phyloP scores from a whole-genome alignment of 2,113 vertebrate species.

The Halcyon senegalensis region DNA sequence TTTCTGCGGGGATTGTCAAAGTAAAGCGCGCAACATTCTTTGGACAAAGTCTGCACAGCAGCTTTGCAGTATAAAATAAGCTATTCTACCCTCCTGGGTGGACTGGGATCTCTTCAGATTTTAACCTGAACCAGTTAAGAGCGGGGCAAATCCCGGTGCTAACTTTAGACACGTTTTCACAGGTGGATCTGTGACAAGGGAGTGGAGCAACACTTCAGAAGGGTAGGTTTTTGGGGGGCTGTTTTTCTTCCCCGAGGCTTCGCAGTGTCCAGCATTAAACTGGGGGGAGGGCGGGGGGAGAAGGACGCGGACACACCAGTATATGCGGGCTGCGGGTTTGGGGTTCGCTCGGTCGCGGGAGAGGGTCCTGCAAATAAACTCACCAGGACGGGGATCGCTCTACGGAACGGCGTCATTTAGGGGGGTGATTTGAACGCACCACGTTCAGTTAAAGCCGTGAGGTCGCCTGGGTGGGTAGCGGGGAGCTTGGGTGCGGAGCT shows the following conservation, averaged over 20 bases:
- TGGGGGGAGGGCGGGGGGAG: not conserved
- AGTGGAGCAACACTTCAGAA: not conserved
- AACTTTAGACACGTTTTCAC: not conserved
- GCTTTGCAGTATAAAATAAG: not conserved
- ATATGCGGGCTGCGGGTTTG: not conserved
- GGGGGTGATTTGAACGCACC: not conserved
- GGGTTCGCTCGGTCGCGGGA: not conserved
- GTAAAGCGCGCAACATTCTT: not conserved
- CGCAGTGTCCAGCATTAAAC: not conserved
- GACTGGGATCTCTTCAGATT: not conserved
- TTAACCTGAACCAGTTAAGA: not conserved
- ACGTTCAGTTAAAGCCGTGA: not conserved
- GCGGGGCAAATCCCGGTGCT: not conserved
- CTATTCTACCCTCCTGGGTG: not conserved
- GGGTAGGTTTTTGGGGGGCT: not conserved
- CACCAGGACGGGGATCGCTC: not conserved
- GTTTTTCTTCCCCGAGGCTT: not conserved
- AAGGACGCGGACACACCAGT: not conserved
- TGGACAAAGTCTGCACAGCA: not conserved
- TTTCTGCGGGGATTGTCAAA: not conserved
- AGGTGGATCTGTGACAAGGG: slow-evolving; percentile 9
- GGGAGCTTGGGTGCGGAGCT: not conserved
- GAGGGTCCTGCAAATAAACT: not conserved
- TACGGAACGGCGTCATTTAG: not conserved
- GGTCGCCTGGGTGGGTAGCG: not conserved